These are phyloP conservation scores for Naja naja DNA, from an alignment of 2,113 vertebrate genomes.

Conservation along the genomic window DNA sequence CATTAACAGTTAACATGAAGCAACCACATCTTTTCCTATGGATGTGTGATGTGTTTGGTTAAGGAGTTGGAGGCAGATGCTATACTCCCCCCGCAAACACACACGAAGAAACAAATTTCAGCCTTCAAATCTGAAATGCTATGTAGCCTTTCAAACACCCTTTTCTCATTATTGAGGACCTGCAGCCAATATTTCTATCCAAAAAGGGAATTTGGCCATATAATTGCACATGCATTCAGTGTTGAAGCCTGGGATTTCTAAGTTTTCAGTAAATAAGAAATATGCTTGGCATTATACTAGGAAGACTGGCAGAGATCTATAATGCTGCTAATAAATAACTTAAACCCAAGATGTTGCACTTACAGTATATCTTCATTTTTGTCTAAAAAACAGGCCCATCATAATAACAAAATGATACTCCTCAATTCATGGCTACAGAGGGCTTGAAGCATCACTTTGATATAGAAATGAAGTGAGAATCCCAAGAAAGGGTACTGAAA, in stretches of 20 bases:
- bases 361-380: not conserved
- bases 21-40: not conserved
- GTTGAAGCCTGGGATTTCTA: not conserved
- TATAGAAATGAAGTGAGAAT: too few relatives aligned
- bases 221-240: not conserved
- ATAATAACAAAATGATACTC: not conserved
- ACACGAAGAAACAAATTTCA: not conserved
- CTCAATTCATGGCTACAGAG: not conserved
- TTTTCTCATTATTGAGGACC: not conserved
- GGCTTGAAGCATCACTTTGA: not conserved
- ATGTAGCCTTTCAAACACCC: not conserved
- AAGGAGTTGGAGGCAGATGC: not conserved
- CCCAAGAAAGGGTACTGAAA: not conserved
- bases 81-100: not conserved
- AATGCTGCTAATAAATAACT: not conserved
- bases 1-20: not conserved
- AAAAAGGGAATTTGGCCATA: not conserved
- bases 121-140: not conserved
- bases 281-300: not conserved
- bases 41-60: not conserved
- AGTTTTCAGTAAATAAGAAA: not conserved
- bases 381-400: not conserved
- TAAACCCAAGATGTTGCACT: not conserved
- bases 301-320: not conserved
- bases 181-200: not conserved